Evolutionary conservation across 2,888 invertebrate species (phyloP).

Genomic region (Alloplasta piceator): DNA sequence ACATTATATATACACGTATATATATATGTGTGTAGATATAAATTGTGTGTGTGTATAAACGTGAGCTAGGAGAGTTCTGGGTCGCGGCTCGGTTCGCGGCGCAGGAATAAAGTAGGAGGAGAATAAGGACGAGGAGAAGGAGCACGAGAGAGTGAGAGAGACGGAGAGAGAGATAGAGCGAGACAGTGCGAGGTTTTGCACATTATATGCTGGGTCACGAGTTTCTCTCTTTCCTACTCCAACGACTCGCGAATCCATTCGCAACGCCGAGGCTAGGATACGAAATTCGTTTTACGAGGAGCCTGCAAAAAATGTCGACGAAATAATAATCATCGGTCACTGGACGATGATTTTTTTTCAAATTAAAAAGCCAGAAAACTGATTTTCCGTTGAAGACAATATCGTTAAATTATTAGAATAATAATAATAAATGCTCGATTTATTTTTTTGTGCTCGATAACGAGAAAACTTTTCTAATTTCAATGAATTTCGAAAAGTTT

Average conservation of each 20-base stretch:
- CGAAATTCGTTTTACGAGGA: conserved; percentile 14
- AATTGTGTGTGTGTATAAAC: background rate
- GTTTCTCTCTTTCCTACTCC: conserved; percentile 7
- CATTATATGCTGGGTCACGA: conserved; percentile 20
- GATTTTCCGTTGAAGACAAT: too few relatives aligned
- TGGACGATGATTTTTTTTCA: too few relatives aligned
- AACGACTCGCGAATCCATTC: conserved; percentile 28
- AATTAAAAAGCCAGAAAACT: too few relatives aligned
- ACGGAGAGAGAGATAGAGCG: conserved; percentile 39
- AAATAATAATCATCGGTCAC: background rate
- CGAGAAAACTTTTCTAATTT: too few relatives aligned
- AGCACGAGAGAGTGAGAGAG: conserved; percentile 49
- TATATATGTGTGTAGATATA: conserved; percentile 4
- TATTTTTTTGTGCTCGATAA: too few relatives aligned
- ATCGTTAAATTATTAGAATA: too few relatives aligned
- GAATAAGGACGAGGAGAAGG: conserved; percentile 67
- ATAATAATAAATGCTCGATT: too few relatives aligned
- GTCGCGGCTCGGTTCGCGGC: conserved; percentile 38
- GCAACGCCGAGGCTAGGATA: conserved; percentile 28
- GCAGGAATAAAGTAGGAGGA: conserved; percentile 63
- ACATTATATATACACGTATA: conserved; percentile 9
- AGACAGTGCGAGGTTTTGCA: conserved; percentile 26
- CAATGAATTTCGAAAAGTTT: too few relatives aligned
- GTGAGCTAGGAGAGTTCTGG: conserved; percentile 42
- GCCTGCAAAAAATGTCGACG: conserved; percentile 11